A percentile compares a stretch with the other conserved stretches of the same genome.
Conservation (phyloP, 2,797 vertebrate genomes). For the Arctocebus calabarensis region DNA sequence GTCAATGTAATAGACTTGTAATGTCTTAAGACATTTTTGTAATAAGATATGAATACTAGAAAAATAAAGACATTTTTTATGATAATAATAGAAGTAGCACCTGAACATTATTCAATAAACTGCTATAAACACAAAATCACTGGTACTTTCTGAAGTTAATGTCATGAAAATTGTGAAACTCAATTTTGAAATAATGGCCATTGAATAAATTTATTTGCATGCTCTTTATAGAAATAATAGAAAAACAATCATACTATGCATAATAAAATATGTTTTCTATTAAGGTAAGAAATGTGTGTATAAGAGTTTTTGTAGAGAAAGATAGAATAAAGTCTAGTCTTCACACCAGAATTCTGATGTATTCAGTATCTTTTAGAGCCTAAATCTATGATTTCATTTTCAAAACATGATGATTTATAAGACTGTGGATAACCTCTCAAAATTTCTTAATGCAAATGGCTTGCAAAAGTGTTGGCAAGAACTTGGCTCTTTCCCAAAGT, state of each 20-base stretch:
- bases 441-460: conserved; percentile 56
- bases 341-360: neutral
- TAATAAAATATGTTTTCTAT: neutral
- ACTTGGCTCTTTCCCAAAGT: conserved; percentile 51
- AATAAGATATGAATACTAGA: neutral
- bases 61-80: neutral
- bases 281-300: neutral
- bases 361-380: conserved; percentile 13
- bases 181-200: neutral
- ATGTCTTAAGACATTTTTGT: no score
- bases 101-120: neutral
- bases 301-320: neutral
- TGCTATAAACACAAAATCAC: neutral
- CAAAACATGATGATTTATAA: conserved; percentile 56
- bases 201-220: neutral
- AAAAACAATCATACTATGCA: neutral
- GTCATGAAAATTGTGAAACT: neutral
- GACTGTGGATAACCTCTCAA: conserved; percentile 40
- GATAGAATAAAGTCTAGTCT: conserved; percentile 8
- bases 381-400: conserved; percentile 58
- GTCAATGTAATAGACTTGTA: no score
- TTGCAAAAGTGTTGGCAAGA: conserved; percentile 52
- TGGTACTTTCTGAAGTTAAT: neutral
- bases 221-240: neutral
- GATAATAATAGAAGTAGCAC: neutral